phyloP scores from a whole-genome alignment of 1,140 invertebrate species.

The Leptinotarsa texana region DNA sequence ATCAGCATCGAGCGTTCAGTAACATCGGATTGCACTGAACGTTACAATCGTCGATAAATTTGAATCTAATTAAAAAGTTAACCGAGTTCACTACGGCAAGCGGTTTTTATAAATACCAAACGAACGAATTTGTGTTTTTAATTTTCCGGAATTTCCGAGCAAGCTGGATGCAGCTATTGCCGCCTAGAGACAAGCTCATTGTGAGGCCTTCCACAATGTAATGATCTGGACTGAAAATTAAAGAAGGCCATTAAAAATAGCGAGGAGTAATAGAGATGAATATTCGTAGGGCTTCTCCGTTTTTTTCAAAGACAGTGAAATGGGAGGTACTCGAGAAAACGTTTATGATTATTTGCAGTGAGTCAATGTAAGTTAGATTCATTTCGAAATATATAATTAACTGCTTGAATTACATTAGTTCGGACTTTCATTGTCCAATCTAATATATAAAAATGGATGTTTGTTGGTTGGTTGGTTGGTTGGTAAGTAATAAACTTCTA shows the following conservation, averaged over 20 bases:
- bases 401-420: too few species aligned
- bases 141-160: background rate
- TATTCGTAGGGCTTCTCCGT: background rate
- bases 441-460: too few species aligned
- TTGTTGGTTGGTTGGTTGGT: too few species aligned
- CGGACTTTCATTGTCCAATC: too few species aligned
- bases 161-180: constrained; percentile 4
- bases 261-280: background rate
- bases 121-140: constrained; percentile 22
- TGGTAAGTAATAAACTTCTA: too few species aligned
- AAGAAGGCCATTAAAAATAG: background rate
- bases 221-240: background rate
- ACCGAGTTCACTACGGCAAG: constrained; percentile 2
- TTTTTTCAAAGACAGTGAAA: too few species aligned
- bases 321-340: too few species aligned
- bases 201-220: background rate
- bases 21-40: too few species aligned
- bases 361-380: too few species aligned
- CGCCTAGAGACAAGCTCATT: constrained; percentile 10
- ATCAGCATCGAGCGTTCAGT: too few species aligned
- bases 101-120: constrained; percentile 21
- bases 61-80: constrained; percentile 19
- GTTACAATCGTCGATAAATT: constrained; percentile 16
- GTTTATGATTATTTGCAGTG: too few species aligned
- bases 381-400: too few species aligned